These are phyloP conservation scores for Delphinus delphis DNA, from an alignment of 2,113 vertebrate genomes.

Conservation along the genomic window DNA sequence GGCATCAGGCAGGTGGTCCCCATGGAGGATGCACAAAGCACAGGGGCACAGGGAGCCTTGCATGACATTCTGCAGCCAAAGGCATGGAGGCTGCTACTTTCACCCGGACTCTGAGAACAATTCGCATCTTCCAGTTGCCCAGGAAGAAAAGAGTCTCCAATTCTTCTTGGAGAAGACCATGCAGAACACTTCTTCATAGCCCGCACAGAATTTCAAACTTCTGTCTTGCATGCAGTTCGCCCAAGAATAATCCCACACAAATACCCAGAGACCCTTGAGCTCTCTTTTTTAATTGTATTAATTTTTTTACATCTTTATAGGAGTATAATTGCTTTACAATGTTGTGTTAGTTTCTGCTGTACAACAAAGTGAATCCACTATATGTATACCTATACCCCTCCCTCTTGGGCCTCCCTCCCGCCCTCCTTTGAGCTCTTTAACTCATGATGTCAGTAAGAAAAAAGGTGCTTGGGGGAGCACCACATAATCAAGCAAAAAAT, in stretches of 20 bases:
- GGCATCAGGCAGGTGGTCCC: fast-evolving
- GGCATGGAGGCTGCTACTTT: fast-evolving
- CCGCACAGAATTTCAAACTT: neutral
- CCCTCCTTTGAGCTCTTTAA: neutral
- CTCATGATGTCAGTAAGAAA: neutral
- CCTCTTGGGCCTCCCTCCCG: too few species aligned
- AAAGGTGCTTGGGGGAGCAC: neutral
- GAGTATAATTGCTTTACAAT: too few species aligned
- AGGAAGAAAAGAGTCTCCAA: too few species aligned
- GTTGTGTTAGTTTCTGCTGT: too few species aligned
- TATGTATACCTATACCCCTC: too few species aligned
- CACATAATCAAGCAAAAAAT: neutral
- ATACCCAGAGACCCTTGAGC: neutral
- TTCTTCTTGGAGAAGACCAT: too few species aligned
- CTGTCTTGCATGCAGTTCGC: neutral
- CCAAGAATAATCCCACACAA: neutral
- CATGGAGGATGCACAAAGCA: fast-evolving
- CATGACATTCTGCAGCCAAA: neutral
- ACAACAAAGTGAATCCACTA: too few species aligned
- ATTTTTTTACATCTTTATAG: too few species aligned
- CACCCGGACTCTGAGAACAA: neutral
- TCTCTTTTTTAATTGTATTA: neutral
- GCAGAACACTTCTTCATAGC: fast-evolving
- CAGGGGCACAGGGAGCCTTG: neutral
- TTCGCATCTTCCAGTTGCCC: neutral